These are phyloP conservation scores for Clinocottus analis DNA, from an alignment of 2,113 vertebrate species.

Conservation along the genomic window DNA sequence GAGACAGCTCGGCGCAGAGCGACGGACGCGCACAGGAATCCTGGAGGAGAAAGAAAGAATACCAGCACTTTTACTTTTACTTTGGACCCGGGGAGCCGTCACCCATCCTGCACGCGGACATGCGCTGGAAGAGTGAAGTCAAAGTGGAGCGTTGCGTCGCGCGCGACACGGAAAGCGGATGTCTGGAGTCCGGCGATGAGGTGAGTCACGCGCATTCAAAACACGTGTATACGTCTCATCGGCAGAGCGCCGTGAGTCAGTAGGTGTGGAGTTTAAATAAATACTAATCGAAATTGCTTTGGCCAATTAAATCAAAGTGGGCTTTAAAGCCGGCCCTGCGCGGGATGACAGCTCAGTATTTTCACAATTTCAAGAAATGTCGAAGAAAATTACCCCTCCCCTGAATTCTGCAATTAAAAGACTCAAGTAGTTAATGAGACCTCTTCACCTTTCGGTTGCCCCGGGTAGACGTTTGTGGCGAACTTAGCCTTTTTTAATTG, in stretches of 20 bases:
- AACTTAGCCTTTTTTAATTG: constrained; percentile 86
- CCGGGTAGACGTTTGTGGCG: constrained; percentile 77
- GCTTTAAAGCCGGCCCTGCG: constrained; percentile 34
- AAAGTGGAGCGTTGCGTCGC: constrained; percentile 85
- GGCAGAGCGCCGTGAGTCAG: constrained; percentile 4
- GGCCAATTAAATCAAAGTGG: constrained; percentile 50
- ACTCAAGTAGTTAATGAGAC: constrained; percentile 89
- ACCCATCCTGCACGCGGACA: constrained; percentile 61
- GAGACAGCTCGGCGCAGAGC: constrained; percentile 64
- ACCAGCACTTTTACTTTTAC: constrained; percentile 47
- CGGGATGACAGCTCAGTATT: constrained; percentile 72
- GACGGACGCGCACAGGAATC: constrained; percentile 45
- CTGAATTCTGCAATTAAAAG: constrained; percentile 85
- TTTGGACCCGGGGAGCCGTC: constrained; percentile 1
- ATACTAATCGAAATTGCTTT: constrained; percentile 32
- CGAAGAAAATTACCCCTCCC: constrained; percentile 75
- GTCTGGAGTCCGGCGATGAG: constrained; percentile 83
- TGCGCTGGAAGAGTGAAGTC: constrained; percentile 93
- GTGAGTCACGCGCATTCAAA: constrained; percentile 77
- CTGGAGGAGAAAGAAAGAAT: constrained; percentile 23
- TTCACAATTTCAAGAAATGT: constrained; percentile 86
- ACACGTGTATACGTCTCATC: background rate
- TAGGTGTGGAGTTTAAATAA: constrained; percentile 17
- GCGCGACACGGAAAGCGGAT: constrained; percentile 82
- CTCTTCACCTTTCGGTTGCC: constrained; percentile 85